Evolutionary conservation across 2,888 invertebrate genomes (phyloP).

Genomic region (Drosophila pegasa): DNA sequence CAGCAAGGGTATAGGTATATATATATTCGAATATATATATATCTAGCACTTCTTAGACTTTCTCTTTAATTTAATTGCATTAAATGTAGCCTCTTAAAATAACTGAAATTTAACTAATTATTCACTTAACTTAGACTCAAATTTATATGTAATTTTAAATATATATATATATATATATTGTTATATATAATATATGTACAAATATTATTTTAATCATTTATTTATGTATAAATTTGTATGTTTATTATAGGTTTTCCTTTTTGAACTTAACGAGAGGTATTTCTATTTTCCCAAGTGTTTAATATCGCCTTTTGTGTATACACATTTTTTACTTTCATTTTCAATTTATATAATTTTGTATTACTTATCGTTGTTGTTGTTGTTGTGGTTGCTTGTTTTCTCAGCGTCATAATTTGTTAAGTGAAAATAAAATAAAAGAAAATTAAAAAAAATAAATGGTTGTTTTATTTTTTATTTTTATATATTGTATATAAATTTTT

Average conservation of each 20-base stretch:
- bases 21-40: not conserved
- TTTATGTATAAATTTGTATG: slow-evolving; percentile 60
- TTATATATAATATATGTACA: slow-evolving; percentile 31
- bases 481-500: slow-evolving; percentile 72
- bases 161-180: slow-evolving; percentile 34
- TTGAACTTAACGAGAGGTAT: slow-evolving; percentile 86
- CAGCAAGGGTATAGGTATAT: slow-evolving; percentile 7
- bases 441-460: slow-evolving; percentile 20
- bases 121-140: slow-evolving; percentile 18
- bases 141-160: slow-evolving; percentile 31
- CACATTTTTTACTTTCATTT: slow-evolving; percentile 12
- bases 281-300: slow-evolving; percentile 85
- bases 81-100: slow-evolving; percentile 45
- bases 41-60: not conserved
- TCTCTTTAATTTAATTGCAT: slow-evolving; percentile 32
- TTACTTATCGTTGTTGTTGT: slow-evolving; percentile 49
- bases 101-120: slow-evolving; percentile 41
- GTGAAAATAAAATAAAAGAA: slow-evolving; percentile 8
- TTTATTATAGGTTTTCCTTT: slow-evolving; percentile 63
- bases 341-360: slow-evolving; percentile 42
- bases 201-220: not conserved
- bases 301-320: slow-evolving; percentile 69
- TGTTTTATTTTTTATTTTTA: slow-evolving; percentile 33
- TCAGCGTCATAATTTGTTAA: slow-evolving; percentile 52
- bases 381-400: slow-evolving; percentile 32